These are phyloP conservation scores for Trididemnum clinides DNA, from an alignment of 23 tunicate genomes.

Conservation along the genomic window DNA sequence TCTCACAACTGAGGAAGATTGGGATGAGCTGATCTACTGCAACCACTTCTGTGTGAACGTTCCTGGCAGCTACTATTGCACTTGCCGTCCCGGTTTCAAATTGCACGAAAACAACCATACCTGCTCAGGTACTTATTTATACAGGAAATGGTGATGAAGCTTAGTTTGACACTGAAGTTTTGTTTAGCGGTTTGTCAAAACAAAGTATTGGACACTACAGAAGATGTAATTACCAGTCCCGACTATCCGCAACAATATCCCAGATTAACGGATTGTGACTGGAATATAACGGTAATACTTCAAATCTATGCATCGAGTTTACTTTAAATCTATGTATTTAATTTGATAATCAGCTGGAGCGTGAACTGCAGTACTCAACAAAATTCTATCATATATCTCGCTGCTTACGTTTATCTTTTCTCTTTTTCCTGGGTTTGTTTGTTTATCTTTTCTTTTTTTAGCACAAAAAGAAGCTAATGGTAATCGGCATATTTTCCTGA, in stretches of 20 bases:
- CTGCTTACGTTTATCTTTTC: no score
- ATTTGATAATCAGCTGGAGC: no score
- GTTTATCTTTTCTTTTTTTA: no score
- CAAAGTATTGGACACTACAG: background rate
- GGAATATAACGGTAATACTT: conserved; percentile 57
- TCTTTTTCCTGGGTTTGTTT: no score
- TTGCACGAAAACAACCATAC: conserved; percentile 82
- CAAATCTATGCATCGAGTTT: no score
- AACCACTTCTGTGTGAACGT: conserved; percentile 74
- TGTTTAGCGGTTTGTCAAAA: conserved; percentile 18
- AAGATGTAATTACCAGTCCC: conserved; percentile 51
- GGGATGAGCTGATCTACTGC: conserved; percentile 81
- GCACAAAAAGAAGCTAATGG: no score
- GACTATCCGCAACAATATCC: conserved; percentile 74
- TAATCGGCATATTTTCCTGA: no score
- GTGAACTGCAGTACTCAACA: no score
- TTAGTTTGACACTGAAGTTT: no score
- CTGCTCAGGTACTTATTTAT: conserved; percentile 88
- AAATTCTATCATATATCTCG: no score
- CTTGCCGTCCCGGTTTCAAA: conserved; percentile 63
- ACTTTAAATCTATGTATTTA: no score
- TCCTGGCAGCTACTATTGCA: conserved; percentile 77
- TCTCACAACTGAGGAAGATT: conserved; percentile 40
- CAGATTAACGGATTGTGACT: conserved; percentile 78
- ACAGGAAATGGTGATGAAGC: no score